Evolutionary conservation across 2,797 vertebrate species (phyloP).

Genomic region (Megaceryle alcyon): DNA sequence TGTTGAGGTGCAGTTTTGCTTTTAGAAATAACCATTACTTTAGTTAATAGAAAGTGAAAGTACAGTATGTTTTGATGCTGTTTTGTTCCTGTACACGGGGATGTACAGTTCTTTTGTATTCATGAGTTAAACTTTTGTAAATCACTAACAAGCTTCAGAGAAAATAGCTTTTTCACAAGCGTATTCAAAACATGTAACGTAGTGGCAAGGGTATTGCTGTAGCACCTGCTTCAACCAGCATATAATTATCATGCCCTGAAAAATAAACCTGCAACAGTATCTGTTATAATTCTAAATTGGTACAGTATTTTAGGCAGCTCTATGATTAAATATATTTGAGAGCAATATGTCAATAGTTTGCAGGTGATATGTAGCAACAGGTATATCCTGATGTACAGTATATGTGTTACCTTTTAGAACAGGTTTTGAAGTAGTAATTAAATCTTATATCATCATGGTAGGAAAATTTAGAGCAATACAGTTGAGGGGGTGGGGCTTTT

Average conservation of each 20-base stretch:
- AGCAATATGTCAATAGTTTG: slow-evolving; percentile 74
- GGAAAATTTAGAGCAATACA: slow-evolving; percentile 77
- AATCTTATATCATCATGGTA: slow-evolving; percentile 68
- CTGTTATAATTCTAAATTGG: slow-evolving; percentile 46
- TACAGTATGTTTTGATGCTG: slow-evolving; percentile 69
- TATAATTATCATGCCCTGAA: slow-evolving; percentile 53
- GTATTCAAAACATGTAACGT: slow-evolving; percentile 31
- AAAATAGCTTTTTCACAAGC: slow-evolving; percentile 58
- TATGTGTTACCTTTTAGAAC: slow-evolving; percentile 66
- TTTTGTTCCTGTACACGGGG: slow-evolving; percentile 75
- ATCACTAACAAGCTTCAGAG: slow-evolving; percentile 66
- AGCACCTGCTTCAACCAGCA: slow-evolving; percentile 62
- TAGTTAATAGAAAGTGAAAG: slow-evolving; percentile 72
- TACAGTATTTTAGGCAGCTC: slow-evolving; percentile 74
- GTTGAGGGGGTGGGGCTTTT: slow-evolving; percentile 61
- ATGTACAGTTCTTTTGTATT: slow-evolving; percentile 72
- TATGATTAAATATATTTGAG: slow-evolving; percentile 71
- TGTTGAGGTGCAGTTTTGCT: slow-evolving; percentile 75
- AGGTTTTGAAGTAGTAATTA: slow-evolving; percentile 63
- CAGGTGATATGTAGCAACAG: slow-evolving; percentile 71
- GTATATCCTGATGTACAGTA: slow-evolving; percentile 68
- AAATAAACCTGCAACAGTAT: slow-evolving; percentile 61
- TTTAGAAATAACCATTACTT: slow-evolving; percentile 76
- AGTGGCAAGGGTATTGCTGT: slow-evolving; percentile 62
- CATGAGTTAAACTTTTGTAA: slow-evolving; percentile 67